Percentiles rank a stretch among this genome's conserved stretches.
phyloP scores from a whole-genome alignment of 2,888 invertebrate genomes.

The Deilephila elpenor region DNA sequence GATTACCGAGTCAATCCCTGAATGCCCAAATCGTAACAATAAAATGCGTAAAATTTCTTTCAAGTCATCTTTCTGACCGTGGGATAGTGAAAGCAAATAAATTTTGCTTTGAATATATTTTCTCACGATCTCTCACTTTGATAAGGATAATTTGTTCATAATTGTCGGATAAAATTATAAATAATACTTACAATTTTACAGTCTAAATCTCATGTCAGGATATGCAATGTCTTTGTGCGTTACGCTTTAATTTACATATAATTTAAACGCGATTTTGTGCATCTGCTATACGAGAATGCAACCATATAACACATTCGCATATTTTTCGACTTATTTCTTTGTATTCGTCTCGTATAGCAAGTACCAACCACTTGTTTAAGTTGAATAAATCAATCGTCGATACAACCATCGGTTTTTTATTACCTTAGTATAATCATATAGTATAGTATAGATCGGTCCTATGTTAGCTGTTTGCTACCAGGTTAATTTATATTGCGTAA shows the following conservation, averaged over 20 bases:
- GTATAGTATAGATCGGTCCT: no score
- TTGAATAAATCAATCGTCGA: no score
- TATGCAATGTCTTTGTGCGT: background rate
- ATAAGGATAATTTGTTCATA: constrained; percentile 50
- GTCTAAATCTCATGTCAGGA: background rate
- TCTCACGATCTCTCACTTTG: constrained; percentile 68
- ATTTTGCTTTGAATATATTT: constrained; percentile 59
- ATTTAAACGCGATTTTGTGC: background rate
- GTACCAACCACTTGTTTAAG: no score
- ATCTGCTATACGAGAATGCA: no score
- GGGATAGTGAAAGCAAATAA: constrained; percentile 72
- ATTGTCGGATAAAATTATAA: constrained; percentile 44
- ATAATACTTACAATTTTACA: background rate
- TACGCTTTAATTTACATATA: background rate
- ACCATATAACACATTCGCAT: no score
- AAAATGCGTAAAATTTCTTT: constrained; percentile 34
- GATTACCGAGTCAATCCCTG: constrained; percentile 29
- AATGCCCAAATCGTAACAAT: constrained; percentile 34
- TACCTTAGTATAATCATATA: no score
- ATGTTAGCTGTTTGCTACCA: no score
- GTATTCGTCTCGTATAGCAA: no score
- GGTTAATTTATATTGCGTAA: no score
- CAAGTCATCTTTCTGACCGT: constrained; percentile 50
- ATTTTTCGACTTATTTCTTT: no score
- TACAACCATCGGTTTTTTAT: no score